A percentile compares a stretch with the other conserved stretches of the same genome.
These are phyloP conservation scores for Bettongia penicillata DNA, from an alignment of 2,113 vertebrate species.

Conservation along the genomic window DNA sequence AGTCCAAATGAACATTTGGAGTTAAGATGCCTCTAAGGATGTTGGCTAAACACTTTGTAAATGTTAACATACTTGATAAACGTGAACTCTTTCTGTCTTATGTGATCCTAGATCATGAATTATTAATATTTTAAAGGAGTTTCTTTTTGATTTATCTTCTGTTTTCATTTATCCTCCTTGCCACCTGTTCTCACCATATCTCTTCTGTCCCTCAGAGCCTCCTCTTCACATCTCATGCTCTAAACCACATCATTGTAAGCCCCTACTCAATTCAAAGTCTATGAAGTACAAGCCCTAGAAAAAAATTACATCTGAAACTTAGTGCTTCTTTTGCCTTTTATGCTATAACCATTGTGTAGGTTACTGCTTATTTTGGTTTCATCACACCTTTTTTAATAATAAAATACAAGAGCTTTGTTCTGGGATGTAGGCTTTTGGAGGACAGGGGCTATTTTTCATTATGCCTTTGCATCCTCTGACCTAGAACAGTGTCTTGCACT, in stretches of 20 bases:
- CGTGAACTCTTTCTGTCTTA: constrained; percentile 21
- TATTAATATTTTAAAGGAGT: constrained; percentile 41
- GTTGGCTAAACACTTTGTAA: not conserved
- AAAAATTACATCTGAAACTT: not conserved
- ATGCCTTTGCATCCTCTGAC: not conserved
- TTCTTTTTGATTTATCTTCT: constrained; percentile 16
- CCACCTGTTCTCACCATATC: not conserved
- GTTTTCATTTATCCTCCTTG: not conserved
- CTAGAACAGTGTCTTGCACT: not conserved
- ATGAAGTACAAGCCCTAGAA: not conserved
- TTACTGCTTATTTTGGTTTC: not conserved
- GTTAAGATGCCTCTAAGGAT: not conserved
- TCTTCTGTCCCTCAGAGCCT: not conserved
- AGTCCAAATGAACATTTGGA: not conserved
- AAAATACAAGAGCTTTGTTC: not conserved
- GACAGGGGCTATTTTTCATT: not conserved
- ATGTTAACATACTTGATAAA: not conserved
- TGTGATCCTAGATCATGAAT: constrained; percentile 14
- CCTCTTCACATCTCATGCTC: not conserved
- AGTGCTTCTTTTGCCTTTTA: not conserved
- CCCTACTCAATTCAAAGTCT: not conserved
- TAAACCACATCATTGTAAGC: not conserved
- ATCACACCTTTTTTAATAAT: not conserved
- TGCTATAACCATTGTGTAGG: not conserved
- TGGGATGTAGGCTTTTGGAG: not conserved